Evolutionary conservation across 2,888 invertebrate genomes (phyloP).

Genomic region (Blastobasis adustella): DNA sequence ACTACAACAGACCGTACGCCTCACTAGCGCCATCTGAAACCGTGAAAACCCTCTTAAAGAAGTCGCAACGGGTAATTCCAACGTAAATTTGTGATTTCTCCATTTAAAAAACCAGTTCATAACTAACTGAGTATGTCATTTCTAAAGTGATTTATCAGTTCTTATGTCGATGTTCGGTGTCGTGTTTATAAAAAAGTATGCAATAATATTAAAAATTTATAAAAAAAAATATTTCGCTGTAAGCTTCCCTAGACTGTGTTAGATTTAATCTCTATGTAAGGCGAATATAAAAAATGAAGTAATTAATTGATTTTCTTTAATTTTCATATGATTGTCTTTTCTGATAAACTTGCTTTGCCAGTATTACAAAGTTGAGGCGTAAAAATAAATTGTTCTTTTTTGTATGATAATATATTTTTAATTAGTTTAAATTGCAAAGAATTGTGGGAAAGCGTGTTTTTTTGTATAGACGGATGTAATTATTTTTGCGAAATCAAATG

Average conservation of each 20-base stretch:
- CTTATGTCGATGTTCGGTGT: constrained; percentile 31
- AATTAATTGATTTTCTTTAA: background rate
- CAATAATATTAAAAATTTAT: constrained; percentile 21
- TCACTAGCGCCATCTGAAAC: too few relatives aligned
- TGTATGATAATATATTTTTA: constrained; percentile 14
- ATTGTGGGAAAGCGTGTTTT: constrained; percentile 17
- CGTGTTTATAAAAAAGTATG: constrained; percentile 26
- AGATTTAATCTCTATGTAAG: constrained; percentile 28
- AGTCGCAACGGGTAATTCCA: too few relatives aligned
- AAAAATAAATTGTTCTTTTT: constrained; percentile 14
- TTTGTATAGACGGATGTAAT: constrained; percentile 9
- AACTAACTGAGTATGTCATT: too few relatives aligned
- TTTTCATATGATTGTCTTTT: background rate
- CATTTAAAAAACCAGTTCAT: too few relatives aligned
- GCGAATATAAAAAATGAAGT: background rate
- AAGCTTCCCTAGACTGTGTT: constrained; percentile 50
- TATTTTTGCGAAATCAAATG: constrained; percentile 11
- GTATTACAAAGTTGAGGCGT: constrained; percentile 59
- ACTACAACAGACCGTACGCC: too few relatives aligned
- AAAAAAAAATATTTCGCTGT: constrained; percentile 23
- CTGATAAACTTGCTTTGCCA: constrained; percentile 27
- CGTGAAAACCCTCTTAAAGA: too few relatives aligned
- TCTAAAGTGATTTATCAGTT: background rate
- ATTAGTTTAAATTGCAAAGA: constrained; percentile 7
- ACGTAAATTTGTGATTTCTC: too few relatives aligned